phyloP scores from a whole-genome alignment of 2,797 vertebrate genomes.

The Lutjanus argentimaculatus region DNA sequence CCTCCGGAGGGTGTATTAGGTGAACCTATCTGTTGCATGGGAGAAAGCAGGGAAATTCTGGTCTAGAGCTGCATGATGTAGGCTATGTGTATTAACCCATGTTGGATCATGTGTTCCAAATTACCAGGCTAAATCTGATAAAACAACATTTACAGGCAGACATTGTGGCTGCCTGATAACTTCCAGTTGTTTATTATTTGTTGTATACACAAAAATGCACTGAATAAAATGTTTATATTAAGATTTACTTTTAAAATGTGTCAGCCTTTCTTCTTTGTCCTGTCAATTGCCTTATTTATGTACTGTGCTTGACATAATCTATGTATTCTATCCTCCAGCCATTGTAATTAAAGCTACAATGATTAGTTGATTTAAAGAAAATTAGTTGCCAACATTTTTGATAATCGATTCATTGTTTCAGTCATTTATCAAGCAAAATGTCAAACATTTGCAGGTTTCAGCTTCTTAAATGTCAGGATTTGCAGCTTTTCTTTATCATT shows the following conservation, averaged over 20 bases:
- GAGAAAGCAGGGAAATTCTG: constrained; percentile 93
- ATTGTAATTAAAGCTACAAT: no score
- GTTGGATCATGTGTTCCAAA: constrained; percentile 96
- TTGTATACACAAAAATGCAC: constrained; percentile 99
- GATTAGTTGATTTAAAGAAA: no score
- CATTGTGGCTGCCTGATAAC: constrained; percentile 88
- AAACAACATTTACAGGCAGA: constrained; percentile 89
- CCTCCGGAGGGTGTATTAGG: constrained; percentile 88
- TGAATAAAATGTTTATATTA: constrained; percentile 99
- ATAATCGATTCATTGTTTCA: no score
- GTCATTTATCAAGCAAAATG: no score
- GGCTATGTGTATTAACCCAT: constrained; percentile 97
- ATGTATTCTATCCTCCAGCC: background rate
- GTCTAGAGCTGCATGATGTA: constrained; percentile 99
- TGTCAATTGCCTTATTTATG: constrained; percentile 5
- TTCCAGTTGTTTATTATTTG: constrained; percentile 98
- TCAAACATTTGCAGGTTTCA: no score
- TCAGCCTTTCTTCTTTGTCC: constrained; percentile 73
- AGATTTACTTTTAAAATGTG: constrained; percentile 93
- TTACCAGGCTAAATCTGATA: constrained; percentile 87
- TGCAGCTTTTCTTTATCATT: no score
- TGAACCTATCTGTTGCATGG: constrained; percentile 99
- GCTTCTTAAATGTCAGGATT: no score
- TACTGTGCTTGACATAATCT: background rate
- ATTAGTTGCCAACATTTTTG: no score